Percentiles rank a stretch among this genome's conserved stretches.
Conservation (phyloP, 2,797 vertebrate genomes). For the Choloepus didactylus region DNA sequence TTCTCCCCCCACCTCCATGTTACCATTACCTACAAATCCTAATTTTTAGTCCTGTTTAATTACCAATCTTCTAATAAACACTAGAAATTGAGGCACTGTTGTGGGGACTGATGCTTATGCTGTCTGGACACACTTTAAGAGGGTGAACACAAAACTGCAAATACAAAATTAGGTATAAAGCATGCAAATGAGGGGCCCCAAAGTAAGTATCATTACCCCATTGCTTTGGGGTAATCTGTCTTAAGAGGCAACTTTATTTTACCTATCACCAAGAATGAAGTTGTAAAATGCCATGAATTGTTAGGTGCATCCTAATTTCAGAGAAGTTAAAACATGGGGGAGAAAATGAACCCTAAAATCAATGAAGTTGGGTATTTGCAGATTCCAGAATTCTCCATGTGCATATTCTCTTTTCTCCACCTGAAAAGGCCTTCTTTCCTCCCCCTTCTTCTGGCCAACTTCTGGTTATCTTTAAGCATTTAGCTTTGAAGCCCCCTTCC, state of each 20-base stretch:
- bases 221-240: too few species aligned
- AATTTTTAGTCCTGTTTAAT: background rate
- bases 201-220: background rate
- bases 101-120: background rate
- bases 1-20: background rate
- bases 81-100: background rate
- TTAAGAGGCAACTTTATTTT: background rate
- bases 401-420: background rate
- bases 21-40: background rate
- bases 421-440: background rate
- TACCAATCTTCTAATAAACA: background rate
- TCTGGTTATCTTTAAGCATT: background rate
- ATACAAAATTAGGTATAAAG: background rate
- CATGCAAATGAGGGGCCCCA: background rate
- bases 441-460: background rate
- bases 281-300: background rate
- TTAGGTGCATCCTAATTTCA: background rate
- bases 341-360: background rate
- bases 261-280: background rate
- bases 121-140: background rate
- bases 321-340: background rate
- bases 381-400: background rate
- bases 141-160: constrained; percentile 11
- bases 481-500: background rate
- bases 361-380: background rate